phyloP scores from a whole-genome alignment of 2,888 invertebrate species.

The Leptopterna dolabrata region DNA sequence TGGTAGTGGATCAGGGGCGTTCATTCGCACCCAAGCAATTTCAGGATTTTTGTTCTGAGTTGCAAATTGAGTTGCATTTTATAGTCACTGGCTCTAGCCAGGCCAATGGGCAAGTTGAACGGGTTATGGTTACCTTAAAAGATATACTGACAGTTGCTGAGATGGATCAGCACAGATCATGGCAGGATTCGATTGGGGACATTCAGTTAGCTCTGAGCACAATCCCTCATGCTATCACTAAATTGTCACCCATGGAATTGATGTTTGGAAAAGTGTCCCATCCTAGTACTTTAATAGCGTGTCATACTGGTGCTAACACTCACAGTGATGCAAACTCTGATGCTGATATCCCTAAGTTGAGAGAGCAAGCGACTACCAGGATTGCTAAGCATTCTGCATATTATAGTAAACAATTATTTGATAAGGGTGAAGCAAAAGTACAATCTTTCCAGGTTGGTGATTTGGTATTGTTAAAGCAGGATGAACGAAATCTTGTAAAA shows the following conservation, averaged over 20 bases:
- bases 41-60: conserved; percentile 55
- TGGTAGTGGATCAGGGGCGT: conserved; percentile 55
- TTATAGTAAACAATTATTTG: conserved; percentile 26
- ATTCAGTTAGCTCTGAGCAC: conserved; percentile 39
- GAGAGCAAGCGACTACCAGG: conserved; percentile 36
- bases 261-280: conserved; percentile 42
- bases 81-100: conserved; percentile 63
- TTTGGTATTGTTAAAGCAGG: conserved; percentile 21
- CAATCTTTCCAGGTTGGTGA: conserved; percentile 19
- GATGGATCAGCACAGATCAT: conserved; percentile 30
- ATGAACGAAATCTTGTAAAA: conserved; percentile 13
- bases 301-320: neutral
- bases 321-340: neutral
- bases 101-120: conserved; percentile 62
- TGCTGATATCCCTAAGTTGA: conserved; percentile 13
- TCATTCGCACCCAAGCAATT: conserved; percentile 58
- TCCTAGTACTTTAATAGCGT: conserved; percentile 12
- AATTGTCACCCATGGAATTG: conserved; percentile 36
- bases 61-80: conserved; percentile 59
- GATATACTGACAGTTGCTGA: conserved; percentile 44
- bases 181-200: conserved; percentile 29
- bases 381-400: conserved; percentile 12
- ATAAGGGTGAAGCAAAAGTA: conserved; percentile 25
- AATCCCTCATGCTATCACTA: conserved; percentile 41
- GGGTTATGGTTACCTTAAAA: conserved; percentile 32